Conservation (phyloP, 2,888 invertebrate species). For the Orchesella flavescens region DNA sequence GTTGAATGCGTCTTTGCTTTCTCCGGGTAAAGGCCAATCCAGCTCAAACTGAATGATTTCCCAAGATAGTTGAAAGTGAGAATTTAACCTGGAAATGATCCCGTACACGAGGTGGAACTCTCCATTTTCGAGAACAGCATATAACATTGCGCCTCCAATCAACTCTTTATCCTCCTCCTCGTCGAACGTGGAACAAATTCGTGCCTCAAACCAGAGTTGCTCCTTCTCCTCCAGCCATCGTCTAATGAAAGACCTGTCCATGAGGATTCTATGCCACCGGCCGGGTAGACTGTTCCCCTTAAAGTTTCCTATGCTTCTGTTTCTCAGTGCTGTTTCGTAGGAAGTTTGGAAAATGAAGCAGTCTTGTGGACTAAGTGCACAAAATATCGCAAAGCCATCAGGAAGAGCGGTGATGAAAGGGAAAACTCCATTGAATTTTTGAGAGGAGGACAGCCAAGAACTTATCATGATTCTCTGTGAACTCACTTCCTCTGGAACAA, state of each 20-base stretch:
- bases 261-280: constrained; percentile 38
- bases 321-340: constrained; percentile 25
- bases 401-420: constrained; percentile 24
- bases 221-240: constrained; percentile 37
- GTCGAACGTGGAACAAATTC: constrained; percentile 11
- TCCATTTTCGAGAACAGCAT: constrained; percentile 17
- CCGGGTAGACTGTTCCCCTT: constrained; percentile 22
- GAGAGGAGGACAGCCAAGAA: neutral
- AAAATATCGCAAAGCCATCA: constrained; percentile 47
- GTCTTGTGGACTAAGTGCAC: constrained; percentile 37
- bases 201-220: constrained; percentile 12
- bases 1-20: constrained; percentile 1
- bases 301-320: constrained; percentile 36
- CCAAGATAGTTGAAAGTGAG: constrained; percentile 33
- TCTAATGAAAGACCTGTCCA: constrained; percentile 32
- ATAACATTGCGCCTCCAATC: constrained; percentile 38
- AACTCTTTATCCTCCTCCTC: neutral
- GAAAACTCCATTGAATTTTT: neutral
- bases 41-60: constrained; percentile 27
- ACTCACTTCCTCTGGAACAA: constrained; percentile 20
- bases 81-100: neutral
- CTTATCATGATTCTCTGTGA: neutral
- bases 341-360: constrained; percentile 35
- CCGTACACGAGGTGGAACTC: constrained; percentile 43
- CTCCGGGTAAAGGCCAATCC: constrained; percentile 25